phyloP scores from a whole-genome alignment of 2,888 invertebrate genomes.

The Gandaritis pyraliata region DNA sequence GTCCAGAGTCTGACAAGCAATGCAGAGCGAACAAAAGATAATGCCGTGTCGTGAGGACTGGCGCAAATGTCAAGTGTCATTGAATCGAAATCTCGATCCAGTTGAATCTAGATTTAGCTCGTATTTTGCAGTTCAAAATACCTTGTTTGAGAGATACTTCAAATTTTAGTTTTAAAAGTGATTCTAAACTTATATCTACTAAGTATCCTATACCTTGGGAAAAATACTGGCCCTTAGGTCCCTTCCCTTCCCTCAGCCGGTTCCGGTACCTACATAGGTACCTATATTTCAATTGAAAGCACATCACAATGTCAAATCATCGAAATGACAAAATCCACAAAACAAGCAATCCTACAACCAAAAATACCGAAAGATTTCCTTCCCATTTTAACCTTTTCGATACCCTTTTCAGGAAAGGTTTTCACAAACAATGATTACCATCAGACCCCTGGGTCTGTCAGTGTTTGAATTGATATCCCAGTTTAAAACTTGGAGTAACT shows the following conservation, averaged over 20 bases:
- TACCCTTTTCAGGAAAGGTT: conserved; percentile 12
- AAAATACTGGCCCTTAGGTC: no score
- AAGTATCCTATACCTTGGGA: no score
- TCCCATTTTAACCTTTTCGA: conserved; percentile 18
- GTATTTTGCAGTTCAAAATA: neutral
- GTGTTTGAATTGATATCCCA: conserved; percentile 6
- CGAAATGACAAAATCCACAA: conserved; percentile 3
- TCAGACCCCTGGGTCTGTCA: neutral
- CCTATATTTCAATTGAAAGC: no score
- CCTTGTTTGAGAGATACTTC: no score
- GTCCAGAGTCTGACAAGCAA: conserved; percentile 17
- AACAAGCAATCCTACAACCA: conserved; percentile 1
- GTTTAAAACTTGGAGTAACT: conserved; percentile 8
- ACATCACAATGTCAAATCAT: no score
- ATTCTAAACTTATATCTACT: no score
- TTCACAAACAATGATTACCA: conserved; percentile 19
- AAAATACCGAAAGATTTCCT: conserved; percentile 14
- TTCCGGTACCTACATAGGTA: no score
- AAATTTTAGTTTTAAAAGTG: no score
- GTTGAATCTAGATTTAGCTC: conserved; percentile 5
- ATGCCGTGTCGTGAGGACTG: conserved; percentile 16
- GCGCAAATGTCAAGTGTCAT: conserved; percentile 8
- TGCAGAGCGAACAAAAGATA: conserved; percentile 13
- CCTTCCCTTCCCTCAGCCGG: no score
- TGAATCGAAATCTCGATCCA: conserved; percentile 7